Conservation (phyloP, 2,113 vertebrate species). For the Jacana jacana region DNA sequence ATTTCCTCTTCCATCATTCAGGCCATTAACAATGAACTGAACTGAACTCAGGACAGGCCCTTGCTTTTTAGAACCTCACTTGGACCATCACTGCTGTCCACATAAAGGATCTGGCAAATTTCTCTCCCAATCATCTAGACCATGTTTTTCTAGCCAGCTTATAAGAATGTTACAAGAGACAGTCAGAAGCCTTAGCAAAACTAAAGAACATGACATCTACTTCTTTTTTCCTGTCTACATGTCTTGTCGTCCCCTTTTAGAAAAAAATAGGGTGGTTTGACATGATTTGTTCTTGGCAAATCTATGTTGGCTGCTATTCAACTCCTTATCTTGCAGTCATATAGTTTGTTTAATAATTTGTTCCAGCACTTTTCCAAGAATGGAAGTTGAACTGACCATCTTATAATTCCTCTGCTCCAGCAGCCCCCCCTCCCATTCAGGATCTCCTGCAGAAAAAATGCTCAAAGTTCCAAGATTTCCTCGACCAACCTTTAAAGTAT, state of each 20-base stretch:
- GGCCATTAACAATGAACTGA: background rate
- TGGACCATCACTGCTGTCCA: background rate
- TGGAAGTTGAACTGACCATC: background rate
- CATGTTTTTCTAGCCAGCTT: background rate
- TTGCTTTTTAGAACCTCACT: background rate
- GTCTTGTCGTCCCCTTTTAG: background rate
- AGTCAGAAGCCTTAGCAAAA: background rate
- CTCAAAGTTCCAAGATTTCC: background rate
- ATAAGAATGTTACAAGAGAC: background rate
- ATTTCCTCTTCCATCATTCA: conserved; percentile 22
- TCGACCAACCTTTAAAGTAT: background rate
- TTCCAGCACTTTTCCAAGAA: conserved; percentile 5
- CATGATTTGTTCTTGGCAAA: background rate
- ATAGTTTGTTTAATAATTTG: background rate
- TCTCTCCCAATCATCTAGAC: background rate
- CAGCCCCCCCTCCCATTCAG: background rate
- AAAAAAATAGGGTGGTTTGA: background rate
- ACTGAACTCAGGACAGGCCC: background rate
- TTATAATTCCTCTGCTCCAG: background rate
- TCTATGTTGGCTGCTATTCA: background rate
- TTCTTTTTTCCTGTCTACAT: background rate
- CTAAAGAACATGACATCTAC: background rate
- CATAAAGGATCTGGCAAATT: background rate
- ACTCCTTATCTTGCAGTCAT: background rate
- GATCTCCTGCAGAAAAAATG: background rate